Base-by-base conservation (phyloP, 2,797 vertebrate genomes). In the Pseudomugil tenellus region DNA sequence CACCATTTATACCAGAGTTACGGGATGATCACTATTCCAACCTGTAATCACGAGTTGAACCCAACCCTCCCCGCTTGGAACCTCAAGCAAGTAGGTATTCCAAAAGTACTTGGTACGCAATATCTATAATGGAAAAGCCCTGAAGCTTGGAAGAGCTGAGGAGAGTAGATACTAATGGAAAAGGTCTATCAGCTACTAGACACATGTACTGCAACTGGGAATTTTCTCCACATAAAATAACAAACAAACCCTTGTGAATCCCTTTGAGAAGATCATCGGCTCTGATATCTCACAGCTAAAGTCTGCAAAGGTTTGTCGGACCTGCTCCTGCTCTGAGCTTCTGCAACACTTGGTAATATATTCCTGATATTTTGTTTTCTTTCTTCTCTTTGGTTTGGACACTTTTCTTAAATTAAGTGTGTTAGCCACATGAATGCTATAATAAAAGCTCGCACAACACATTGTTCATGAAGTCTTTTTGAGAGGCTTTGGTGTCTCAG, bases 291-390 rank as follows among this genome's bases (percentile, higher is more conserved):
- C 49, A 9, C 51, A 74, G 70, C 65, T 58, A 68, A 57, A 10
- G 34, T 55, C 28, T 52, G 61, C 58, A 52, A 13, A 83, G 41
- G 57, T 74, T 72, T 60, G 67, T 53, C 68, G 76, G 64, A 67
- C 26, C 55, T 31, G 48, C 69, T 82, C 82, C 78, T 46, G 28
- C 74, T 83, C 62, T 68, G 76, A 85, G 56, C 59, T 39, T 55
- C 65, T 54, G 72, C 67, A 79, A 60, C 70, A 71, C 62, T 57
- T 74, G 54, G 71, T 72, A 75, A 84, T 64, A 29, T 63, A 48
- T 57, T 82, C 79, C 81, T 88, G 79, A 70, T 64, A 65, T 68
- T 75, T 74, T 58, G 39, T 84, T 87, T 80, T 81, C 84, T 91
- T 77, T 43, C 14, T 65, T 77, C 61, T 72, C 72, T 79, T 68